Conservation (phyloP, 2,888 invertebrate species). For the Trilocha varians region DNA sequence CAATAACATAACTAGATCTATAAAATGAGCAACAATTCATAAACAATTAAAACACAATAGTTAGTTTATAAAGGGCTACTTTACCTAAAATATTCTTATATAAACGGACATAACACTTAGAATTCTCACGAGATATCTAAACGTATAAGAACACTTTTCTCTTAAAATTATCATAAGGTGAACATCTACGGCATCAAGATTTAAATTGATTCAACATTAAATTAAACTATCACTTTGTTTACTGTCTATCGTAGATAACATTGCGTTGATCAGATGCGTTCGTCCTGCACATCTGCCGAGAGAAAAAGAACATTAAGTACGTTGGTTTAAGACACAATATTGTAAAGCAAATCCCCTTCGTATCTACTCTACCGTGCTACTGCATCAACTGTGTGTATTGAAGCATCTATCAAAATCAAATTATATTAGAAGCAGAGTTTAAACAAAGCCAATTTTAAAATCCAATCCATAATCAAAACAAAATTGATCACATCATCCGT, state of each 20-base stretch:
- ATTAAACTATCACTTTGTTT: constrained; percentile 21
- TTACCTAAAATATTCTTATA: neutral
- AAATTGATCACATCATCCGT: too few species aligned
- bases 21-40: constrained; percentile 37
- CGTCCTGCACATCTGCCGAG: constrained; percentile 82
- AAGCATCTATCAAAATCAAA: neutral
- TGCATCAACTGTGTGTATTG: neutral
- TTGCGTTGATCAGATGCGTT: constrained; percentile 76
- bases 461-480: too few species aligned
- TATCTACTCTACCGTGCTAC: neutral
- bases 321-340: constrained; percentile 6
- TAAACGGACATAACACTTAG: neutral
- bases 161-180: constrained; percentile 42
- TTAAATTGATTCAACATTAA: constrained; percentile 25
- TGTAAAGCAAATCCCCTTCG: neutral
- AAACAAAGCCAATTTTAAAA: too few species aligned
- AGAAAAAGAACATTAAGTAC: constrained; percentile 72
- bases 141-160: constrained; percentile 67
- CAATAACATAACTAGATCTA: constrained; percentile 8
- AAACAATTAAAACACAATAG: constrained; percentile 19
- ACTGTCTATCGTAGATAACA: constrained; percentile 36
- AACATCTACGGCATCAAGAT: constrained; percentile 28
- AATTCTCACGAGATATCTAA: constrained; percentile 25
- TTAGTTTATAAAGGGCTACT: neutral
- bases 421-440: too few species aligned